Evolutionary conservation across 2,113 vertebrate species (phyloP).

Genomic region (Caloenas nicobarica): DNA sequence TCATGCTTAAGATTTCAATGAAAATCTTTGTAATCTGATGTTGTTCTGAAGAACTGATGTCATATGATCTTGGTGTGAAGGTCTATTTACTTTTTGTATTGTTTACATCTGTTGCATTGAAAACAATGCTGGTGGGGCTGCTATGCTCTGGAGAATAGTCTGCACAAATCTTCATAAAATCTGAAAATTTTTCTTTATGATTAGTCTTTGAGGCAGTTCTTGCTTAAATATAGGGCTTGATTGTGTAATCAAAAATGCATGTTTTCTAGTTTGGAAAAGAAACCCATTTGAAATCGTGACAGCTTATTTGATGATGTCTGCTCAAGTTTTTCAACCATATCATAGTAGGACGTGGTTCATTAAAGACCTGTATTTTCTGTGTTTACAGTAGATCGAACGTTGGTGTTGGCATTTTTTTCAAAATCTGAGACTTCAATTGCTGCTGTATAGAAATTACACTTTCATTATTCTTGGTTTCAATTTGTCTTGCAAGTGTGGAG

Average conservation of each 20-base stretch:
- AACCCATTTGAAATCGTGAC: background rate
- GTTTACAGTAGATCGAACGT: background rate
- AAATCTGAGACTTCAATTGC: background rate
- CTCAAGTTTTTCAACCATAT: background rate
- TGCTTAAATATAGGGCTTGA: background rate
- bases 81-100: background rate
- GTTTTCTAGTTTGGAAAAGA: background rate
- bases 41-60: background rate
- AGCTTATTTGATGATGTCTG: background rate
- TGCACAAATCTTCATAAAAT: background rate
- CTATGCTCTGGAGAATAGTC: background rate
- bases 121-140: background rate
- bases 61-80: background rate
- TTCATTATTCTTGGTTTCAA: background rate
- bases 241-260: background rate
- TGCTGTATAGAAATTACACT: background rate
- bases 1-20: background rate
- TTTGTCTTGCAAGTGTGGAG: background rate
- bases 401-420: background rate
- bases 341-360: background rate
- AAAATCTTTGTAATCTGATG: background rate
- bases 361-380: background rate
- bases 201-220: background rate
- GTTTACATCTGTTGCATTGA: background rate
- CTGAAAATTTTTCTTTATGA: background rate